Evolutionary conservation across 2,888 invertebrate species (phyloP), one percentile per base, ranked within the genome.

Genomic region (Selenia dentaria): DNA sequence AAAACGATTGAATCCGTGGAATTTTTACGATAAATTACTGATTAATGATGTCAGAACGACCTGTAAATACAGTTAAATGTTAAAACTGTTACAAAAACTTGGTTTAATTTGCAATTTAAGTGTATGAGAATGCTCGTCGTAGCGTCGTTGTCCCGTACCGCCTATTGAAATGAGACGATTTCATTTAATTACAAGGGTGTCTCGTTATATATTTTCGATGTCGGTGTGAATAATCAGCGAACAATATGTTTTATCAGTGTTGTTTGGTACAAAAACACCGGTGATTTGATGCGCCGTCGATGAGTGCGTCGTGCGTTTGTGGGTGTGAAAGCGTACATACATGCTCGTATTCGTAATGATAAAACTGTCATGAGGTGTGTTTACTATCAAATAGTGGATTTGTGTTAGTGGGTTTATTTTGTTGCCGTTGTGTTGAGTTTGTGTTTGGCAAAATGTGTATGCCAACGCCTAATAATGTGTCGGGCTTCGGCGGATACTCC

Each of bases 401-500:
- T 82, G 81, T 86, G 81, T 85, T 84, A 76, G 79, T 83, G 73
- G 66, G 71, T 76, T 83, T 79, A 68, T 77, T 79, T 77, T 75
- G 71, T 72, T 69, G 59, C 70, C 74, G 79, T 79, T 65, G 76
- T 74, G 68, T 70, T 52, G 43, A 57, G 53, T 63, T 59, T 63
- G 66, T 61, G 54, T 64, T 61, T 46, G 57, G 70, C 62, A 91
- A 83, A 75, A 91, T 91, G 91, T 91, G 91, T 86, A 91, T 91
- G 91, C 91, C 91, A 61, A 91, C 90, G 57, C 90, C 90, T 64
- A 90, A 83, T 57, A 91, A 91, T 83, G 91, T 91, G 49, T 81
- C 91, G 70, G 89, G 90, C 53, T 91, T 91, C 70, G 91, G 91
- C 64, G 91, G 90, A 37, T 91, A 91, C 67, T 84, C 90, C 53